Base-by-base conservation (phyloP, 2,797 vertebrate species). In the Crenichthys baileyi region DNA sequence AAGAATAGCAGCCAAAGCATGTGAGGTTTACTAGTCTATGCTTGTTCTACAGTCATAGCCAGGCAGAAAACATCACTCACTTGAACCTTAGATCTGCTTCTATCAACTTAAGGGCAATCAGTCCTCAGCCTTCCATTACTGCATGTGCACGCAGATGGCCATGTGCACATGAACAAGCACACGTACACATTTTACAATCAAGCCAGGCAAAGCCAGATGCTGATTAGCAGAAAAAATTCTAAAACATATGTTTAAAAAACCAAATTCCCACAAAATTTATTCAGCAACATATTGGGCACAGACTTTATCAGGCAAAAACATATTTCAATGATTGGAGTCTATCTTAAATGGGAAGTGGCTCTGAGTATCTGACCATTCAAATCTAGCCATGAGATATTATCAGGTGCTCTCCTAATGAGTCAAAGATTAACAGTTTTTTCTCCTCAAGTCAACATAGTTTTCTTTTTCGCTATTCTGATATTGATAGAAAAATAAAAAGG, bases 21-120 rank as follows among this genome's bases (percentile, higher is more conserved):
- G 86, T 90, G 78, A 87, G 91, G 91, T 84, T 84, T 88, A 88
- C 75, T 61, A 50, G 84, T 87, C 87, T 73, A 58, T 55, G 78
- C 53, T 77, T 76, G 73, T 74, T 83, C 78, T 78, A 74, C 72
- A 78, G 79, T 22, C 53, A 84, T 29, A 48, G 67, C 83, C 73
- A 55, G 78, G 77, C 74, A 67, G 75, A 86, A 76, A 83, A 73
- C 85, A 90, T 90, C 84, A 78, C 79, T 91, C 87, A 92, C 81
- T 79, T 89, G 82, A 90, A 91, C 82, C 79, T 51, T 29, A 87
- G 76, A 92, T 87, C 73, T 22, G 56, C 84, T 83, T 48, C 22
- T 29, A 73, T 36, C 16, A 80, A 65, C 78, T 84, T 65, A 58
- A 73, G 61, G 26, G 75, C 26, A 63, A 93, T 90, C 81, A 76